Conservation (phyloP, 2,888 invertebrate species). For the Leptopilina drosophilae region DNA sequence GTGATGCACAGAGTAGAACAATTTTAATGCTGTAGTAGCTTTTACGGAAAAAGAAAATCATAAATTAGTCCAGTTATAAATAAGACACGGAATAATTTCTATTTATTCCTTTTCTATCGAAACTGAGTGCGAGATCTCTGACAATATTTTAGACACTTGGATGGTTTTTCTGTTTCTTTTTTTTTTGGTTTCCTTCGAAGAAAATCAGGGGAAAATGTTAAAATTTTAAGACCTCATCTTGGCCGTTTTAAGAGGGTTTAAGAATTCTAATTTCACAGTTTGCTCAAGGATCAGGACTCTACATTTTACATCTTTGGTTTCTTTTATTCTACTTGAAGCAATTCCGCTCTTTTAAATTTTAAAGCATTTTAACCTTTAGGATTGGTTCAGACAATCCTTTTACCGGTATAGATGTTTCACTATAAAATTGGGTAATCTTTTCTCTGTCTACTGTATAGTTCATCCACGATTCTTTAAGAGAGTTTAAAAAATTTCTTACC, state of each 20-base stretch:
- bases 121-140: no score
- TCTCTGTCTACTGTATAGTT: not conserved
- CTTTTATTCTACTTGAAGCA: slow-evolving; percentile 12
- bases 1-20: no score
- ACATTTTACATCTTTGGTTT: slow-evolving; percentile 17
- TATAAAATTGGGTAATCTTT: not conserved
- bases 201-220: slow-evolving; percentile 2
- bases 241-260: slow-evolving; percentile 3
- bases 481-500: not conserved
- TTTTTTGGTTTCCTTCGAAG: not conserved
- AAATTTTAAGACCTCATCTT: slow-evolving; percentile 9
- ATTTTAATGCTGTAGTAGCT: no score
- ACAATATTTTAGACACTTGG: no score
- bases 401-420: slow-evolving; percentile 6
- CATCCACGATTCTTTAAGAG: not conserved
- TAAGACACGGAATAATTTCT: no score
- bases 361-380: slow-evolving; percentile 8
- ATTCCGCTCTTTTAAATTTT: slow-evolving; percentile 17
- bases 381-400: slow-evolving; percentile 20
- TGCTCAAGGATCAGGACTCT: slow-evolving; percentile 6
- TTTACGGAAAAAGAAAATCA: no score
- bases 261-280: slow-evolving; percentile 17
- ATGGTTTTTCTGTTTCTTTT: not conserved
- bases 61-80: no score
- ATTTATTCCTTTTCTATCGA: no score